Evolutionary conservation across 2,797 vertebrate genomes (phyloP).

Genomic region (Rhabdophis nuchalis): DNA sequence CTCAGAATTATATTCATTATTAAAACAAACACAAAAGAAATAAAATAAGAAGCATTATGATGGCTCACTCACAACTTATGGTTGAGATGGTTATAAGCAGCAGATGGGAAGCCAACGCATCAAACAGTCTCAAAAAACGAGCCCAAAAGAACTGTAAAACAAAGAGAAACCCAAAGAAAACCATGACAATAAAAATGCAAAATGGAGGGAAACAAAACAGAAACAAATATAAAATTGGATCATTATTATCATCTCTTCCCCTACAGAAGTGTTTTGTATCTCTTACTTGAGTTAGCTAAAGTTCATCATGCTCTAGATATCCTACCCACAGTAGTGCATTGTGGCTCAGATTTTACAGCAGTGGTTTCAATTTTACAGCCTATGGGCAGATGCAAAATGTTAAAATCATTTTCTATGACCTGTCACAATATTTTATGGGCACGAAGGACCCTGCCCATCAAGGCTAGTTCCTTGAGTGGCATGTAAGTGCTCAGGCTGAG

Average conservation of each 20-base stretch:
- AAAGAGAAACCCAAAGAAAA: slow-evolving; percentile 71
- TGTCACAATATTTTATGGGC: not conserved
- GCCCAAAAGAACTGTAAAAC: slow-evolving; percentile 73
- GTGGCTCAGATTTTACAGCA: not conserved
- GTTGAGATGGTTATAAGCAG: slow-evolving; percentile 72
- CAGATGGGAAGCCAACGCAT: slow-evolving; percentile 71
- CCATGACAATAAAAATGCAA: slow-evolving; percentile 65
- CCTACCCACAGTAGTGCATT: not conserved
- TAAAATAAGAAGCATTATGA: slow-evolving; percentile 66
- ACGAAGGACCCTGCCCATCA: not conserved
- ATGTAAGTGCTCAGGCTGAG: not conserved
- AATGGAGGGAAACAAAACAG: slow-evolving; percentile 58
- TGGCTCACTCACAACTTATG: slow-evolving; percentile 73
- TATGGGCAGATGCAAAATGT: not conserved
- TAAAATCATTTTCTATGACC: not conserved
- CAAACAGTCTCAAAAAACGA: slow-evolving; percentile 72
- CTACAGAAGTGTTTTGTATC: not conserved
- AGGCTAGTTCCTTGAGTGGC: not conserved
- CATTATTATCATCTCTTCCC: slow-evolving; percentile 5
- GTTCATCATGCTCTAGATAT: not conserved
- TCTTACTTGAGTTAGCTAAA: not conserved
- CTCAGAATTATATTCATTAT: slow-evolving; percentile 47
- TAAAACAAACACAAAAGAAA: slow-evolving; percentile 63
- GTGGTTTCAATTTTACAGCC: not conserved
- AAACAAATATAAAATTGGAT: slow-evolving; percentile 55